Evolutionary conservation across 2,113 vertebrate genomes (phyloP).

Genomic region (Emydura subglobosa): DNA sequence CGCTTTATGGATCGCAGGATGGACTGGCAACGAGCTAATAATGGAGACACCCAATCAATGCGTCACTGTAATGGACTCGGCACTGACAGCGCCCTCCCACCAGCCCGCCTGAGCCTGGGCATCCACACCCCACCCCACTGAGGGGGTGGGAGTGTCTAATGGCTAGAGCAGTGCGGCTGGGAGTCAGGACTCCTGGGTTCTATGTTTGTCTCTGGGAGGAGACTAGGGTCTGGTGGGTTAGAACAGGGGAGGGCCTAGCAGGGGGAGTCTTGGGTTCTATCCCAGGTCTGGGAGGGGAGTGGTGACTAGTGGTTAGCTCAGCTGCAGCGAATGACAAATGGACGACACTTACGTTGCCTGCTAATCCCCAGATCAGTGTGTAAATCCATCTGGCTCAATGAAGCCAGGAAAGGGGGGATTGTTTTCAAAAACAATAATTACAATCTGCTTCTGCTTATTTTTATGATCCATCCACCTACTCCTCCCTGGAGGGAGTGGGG

Average conservation of each 20-base stretch:
- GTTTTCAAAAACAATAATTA: neutral
- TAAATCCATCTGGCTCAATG: neutral
- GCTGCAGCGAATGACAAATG: neutral
- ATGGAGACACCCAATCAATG: slow-evolving; percentile 17
- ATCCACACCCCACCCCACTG: neutral
- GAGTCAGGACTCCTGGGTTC: neutral
- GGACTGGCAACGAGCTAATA: slow-evolving; percentile 24
- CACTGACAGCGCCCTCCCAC: neutral
- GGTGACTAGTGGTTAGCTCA: neutral
- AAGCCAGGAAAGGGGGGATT: neutral
- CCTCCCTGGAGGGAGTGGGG: neutral
- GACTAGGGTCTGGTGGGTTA: too few relatives aligned
- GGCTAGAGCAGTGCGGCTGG: neutral
- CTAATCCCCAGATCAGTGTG: neutral
- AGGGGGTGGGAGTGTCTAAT: neutral
- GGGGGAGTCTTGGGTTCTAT: neutral
- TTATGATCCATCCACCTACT: neutral
- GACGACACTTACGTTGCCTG: neutral
- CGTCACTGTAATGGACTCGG: neutral
- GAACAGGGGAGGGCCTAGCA: too few relatives aligned
- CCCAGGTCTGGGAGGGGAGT: neutral
- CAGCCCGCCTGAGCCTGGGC: neutral
- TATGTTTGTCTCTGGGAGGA: neutral
- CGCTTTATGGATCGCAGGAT: slow-evolving; percentile 21
- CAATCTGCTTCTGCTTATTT: neutral